Evolutionary conservation across 2,888 invertebrate species (phyloP).

Genomic region (Herminia tarsipennalis): DNA sequence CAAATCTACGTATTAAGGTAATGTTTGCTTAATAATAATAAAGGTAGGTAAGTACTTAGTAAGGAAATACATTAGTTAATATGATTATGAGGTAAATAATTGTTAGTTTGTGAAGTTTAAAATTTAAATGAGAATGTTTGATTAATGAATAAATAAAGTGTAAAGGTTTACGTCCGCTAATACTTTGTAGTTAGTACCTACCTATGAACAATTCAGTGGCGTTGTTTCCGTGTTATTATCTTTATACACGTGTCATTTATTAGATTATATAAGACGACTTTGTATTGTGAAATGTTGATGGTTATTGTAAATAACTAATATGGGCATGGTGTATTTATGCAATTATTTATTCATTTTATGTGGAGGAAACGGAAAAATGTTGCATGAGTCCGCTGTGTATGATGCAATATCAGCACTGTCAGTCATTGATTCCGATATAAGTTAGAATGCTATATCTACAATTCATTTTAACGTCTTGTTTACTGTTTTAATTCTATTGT

Average conservation of each 20-base stretch:
- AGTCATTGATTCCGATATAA: neutral
- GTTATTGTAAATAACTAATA: slow-evolving; percentile 38
- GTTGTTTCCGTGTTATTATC: slow-evolving; percentile 42
- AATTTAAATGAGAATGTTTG: slow-evolving; percentile 1
- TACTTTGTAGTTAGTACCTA: slow-evolving; percentile 23
- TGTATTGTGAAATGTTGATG: slow-evolving; percentile 23
- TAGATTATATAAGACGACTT: slow-evolving; percentile 38
- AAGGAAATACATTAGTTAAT: too few relatives aligned
- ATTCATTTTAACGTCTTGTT: slow-evolving; percentile 1
- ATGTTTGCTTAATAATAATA: too few relatives aligned
- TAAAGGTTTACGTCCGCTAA: slow-evolving; percentile 24
- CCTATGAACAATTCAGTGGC: slow-evolving; percentile 27
- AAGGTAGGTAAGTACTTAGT: too few relatives aligned
- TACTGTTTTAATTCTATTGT: slow-evolving; percentile 3
- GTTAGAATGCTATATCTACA: neutral
- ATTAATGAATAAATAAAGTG: neutral
- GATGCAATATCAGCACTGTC: slow-evolving; percentile 15
- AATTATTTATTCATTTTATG: slow-evolving; percentile 22
- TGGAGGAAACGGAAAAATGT: slow-evolving; percentile 26
- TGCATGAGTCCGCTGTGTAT: slow-evolving; percentile 7
- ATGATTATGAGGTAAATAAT: too few relatives aligned
- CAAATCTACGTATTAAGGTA: too few relatives aligned
- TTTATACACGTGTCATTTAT: slow-evolving; percentile 41
- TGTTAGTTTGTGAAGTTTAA: slow-evolving; percentile 5
- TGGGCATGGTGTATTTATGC: slow-evolving; percentile 15